A percentile compares a stretch with the other conserved stretches of the same genome.
Evolutionary conservation across 2,797 vertebrate species (phyloP).

Genomic region (Molossus alvarezi): DNA sequence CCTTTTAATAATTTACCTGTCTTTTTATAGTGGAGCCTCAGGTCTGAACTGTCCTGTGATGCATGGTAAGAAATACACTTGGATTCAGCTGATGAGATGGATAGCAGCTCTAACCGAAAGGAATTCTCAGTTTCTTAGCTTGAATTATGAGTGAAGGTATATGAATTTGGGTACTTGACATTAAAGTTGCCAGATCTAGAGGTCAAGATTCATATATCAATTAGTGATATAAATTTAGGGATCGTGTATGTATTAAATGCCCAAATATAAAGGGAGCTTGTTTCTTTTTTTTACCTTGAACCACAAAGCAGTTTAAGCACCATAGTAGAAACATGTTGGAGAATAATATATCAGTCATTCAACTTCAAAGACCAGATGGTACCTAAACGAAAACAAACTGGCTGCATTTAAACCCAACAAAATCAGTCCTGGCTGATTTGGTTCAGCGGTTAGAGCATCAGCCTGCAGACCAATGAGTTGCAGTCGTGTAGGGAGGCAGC

Average conservation of each 20-base stretch:
- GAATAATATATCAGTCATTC: background rate
- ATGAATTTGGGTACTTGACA: background rate
- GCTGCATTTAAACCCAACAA: background rate
- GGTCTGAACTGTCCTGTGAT: background rate
- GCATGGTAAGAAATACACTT: too few species aligned
- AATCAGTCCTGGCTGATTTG: too few species aligned
- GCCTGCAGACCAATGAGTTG: too few species aligned
- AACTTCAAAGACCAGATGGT: background rate
- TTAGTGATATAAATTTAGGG: background rate
- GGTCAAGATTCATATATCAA: background rate
- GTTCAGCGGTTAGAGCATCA: too few species aligned
- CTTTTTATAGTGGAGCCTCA: background rate
- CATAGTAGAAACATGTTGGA: background rate
- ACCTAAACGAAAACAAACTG: background rate
- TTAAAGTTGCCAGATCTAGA: background rate
- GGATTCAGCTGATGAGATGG: background rate
- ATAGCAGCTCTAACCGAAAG: background rate
- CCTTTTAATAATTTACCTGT: constrained; percentile 77
- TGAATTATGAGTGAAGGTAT: background rate
- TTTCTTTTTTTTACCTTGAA: background rate
- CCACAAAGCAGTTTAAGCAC: background rate
- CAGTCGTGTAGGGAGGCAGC: too few species aligned
- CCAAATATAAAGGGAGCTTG: background rate
- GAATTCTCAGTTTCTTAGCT: background rate
- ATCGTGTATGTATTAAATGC: background rate